These are phyloP conservation scores for Drosophila maculinotata DNA, from an alignment of 2,888 invertebrate species.

Conservation along the genomic window DNA sequence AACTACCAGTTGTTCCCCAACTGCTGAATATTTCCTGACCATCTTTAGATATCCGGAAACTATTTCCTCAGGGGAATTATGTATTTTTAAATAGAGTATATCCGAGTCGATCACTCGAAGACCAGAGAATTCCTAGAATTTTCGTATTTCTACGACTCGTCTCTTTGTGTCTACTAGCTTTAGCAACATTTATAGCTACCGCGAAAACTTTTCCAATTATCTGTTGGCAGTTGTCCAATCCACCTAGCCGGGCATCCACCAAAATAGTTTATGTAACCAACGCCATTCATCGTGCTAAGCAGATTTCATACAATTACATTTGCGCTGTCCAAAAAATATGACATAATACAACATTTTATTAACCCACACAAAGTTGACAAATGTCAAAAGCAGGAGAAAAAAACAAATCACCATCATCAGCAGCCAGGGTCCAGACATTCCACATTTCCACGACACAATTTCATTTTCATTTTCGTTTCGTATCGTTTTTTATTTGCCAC, in stretches of 20 bases:
- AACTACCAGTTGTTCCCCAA: too few relatives aligned
- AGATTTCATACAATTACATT: constrained; percentile 73
- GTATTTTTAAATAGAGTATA: too few relatives aligned
- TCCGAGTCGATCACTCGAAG: neutral
- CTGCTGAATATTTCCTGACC: too few relatives aligned
- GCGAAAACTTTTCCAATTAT: constrained; percentile 59
- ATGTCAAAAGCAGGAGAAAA: constrained; percentile 41
- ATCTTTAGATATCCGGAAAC: too few relatives aligned
- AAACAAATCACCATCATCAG: constrained; percentile 66
- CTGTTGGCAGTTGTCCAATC: constrained; percentile 40
- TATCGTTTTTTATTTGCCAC: constrained; percentile 52
- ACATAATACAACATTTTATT: constrained; percentile 79
- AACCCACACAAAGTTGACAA: constrained; percentile 67
- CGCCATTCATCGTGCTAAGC: constrained; percentile 43
- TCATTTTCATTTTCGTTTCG: constrained; percentile 75
- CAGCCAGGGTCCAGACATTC: constrained; percentile 16
- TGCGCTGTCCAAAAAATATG: constrained; percentile 67
- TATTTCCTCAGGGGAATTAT: too few relatives aligned
- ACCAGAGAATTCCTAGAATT: neutral
- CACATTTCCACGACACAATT: constrained; percentile 53
- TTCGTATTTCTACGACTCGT: neutral
- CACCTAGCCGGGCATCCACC: constrained; percentile 6
- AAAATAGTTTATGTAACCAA: constrained; percentile 38
- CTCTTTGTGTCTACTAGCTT: neutral
- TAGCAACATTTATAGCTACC: constrained; percentile 26